Base-by-base conservation (phyloP, 2,888 invertebrate genomes). In the Nomada fabriciana region DNA sequence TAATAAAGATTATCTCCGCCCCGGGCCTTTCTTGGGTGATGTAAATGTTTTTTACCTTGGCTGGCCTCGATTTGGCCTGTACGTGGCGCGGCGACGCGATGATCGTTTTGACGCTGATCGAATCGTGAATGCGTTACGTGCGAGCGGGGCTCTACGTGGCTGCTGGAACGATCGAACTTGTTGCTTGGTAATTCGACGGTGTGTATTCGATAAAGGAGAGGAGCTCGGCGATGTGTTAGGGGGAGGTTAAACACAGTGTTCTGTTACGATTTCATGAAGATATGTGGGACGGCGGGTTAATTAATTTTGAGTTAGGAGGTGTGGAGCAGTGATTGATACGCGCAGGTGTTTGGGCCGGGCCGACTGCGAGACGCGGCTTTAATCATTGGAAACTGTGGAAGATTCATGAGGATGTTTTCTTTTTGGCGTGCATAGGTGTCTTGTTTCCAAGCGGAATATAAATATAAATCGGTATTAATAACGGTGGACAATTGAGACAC, bases 1-100 rank as follows among this genome's bases (percentile, higher is more conserved):
- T 80, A 70, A 65, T 80, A 80, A 73, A 81, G 73, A 73, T 81
- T 64, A 80, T 80, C 64, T 63, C 50, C 53, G 73, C 64, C 59
- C 43, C 65, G 23, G 47, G 71, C 20, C 61, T 52, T 55, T 3
- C 47, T 55, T 42, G 42, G 9, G 4, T 23, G 74, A 74, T 77
- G 77, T 36, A 65, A 77, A 77, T 59, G 65, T 25, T 65, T 43
- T 73, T 60, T 57, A 59, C 50, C 29, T 1, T 11, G 43, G 13
- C 18, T 65, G 77, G 60, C 77, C 77, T 77, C 77, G 77, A 73
- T 77, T 65, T 52, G 65, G 52, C 11, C 53, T 3, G 13, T 20
- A 10, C 23, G 3, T 5, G 42, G 13, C 23, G n/a, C 36, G 36
- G 36, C 36, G 36, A 29, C 29, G 29, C 36, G 36, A 36, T 36